A percentile compares a stretch with the other conserved stretches of the same genome.
Conservation (phyloP, 2,888 invertebrate species). For the Galerucella nymphaeae region DNA sequence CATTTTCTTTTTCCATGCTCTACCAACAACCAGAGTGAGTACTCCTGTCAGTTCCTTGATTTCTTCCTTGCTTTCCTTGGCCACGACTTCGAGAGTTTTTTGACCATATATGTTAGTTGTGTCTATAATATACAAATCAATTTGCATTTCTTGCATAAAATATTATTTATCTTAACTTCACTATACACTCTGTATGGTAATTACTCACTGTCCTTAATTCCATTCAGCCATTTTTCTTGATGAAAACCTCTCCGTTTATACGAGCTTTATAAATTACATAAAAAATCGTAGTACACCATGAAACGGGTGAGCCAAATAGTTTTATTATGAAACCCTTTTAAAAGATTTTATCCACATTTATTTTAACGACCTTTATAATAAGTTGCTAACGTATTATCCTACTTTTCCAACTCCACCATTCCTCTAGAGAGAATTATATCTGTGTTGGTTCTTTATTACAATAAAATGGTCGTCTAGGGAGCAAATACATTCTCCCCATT, state of each 20-base stretch:
- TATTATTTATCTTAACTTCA: too few relatives aligned
- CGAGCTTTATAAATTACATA: not conserved
- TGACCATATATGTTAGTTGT: too few relatives aligned
- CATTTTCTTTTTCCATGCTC: too few relatives aligned
- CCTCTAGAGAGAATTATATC: conserved; percentile 7
- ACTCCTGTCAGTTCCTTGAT: too few relatives aligned
- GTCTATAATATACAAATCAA: too few relatives aligned
- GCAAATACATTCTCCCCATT: conserved; percentile 6
- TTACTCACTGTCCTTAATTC: not conserved
- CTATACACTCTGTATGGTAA: not conserved
- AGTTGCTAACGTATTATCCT: not conserved
- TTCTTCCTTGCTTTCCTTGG: too few relatives aligned
- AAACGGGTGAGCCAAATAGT: not conserved
- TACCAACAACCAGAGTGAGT: too few relatives aligned
- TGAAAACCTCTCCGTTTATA: not conserved
- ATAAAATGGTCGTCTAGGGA: conserved; percentile 1
- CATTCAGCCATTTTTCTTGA: too few relatives aligned
- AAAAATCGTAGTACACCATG: not conserved
- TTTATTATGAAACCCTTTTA: conserved; percentile 1
- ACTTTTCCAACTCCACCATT: not conserved
- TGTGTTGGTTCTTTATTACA: conserved; percentile 7
- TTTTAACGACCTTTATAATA: conserved; percentile 10
- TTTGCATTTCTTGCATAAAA: too few relatives aligned
- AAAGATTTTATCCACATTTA: conserved; percentile 3
- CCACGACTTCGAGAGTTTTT: too few relatives aligned